Evolutionary conservation across 2,888 invertebrate genomes (phyloP).

Genomic region (Perdita meconis): DNA sequence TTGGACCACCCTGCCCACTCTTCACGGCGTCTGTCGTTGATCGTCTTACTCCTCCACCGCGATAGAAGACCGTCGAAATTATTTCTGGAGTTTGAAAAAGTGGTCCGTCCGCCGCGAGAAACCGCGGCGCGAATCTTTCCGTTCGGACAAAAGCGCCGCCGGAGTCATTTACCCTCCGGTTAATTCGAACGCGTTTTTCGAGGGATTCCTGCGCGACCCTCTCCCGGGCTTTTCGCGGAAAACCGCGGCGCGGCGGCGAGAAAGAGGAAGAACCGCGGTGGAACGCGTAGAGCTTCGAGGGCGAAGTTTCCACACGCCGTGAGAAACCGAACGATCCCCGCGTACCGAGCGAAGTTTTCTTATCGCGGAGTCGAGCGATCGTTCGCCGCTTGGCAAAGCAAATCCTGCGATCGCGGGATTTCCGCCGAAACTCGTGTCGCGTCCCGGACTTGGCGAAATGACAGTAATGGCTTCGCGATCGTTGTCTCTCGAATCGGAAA

Average conservation of each 20-base stretch:
- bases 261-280: too few relatives aligned
- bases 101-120: slow-evolving; percentile 8
- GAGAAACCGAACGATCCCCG: not conserved
- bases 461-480: slow-evolving; percentile 39
- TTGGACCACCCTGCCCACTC: slow-evolving; percentile 6
- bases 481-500: too few relatives aligned
- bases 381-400: slow-evolving; percentile 50
- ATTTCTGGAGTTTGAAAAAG: slow-evolving; percentile 28
- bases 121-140: not conserved
- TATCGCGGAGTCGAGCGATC: not conserved
- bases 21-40: too few relatives aligned
- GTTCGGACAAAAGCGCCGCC: slow-evolving; percentile 14
- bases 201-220: not conserved
- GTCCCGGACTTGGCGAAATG: slow-evolving; percentile 50
- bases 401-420: slow-evolving; percentile 26
- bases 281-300: too few relatives aligned
- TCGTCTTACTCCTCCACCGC: too few relatives aligned
- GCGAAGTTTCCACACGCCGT: not conserved
- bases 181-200: slow-evolving; percentile 13
- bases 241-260: not conserved
- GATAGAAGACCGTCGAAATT: slow-evolving; percentile 24
- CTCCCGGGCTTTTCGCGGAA: not conserved
- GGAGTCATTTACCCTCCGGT: slow-evolving; percentile 23
- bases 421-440: slow-evolving; percentile 36
- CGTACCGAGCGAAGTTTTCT: not conserved